A percentile compares a stretch with the other conserved stretches of the same genome.
phyloP scores from a whole-genome alignment of 2,888 invertebrate species.

The Aspidiotus destructor region DNA sequence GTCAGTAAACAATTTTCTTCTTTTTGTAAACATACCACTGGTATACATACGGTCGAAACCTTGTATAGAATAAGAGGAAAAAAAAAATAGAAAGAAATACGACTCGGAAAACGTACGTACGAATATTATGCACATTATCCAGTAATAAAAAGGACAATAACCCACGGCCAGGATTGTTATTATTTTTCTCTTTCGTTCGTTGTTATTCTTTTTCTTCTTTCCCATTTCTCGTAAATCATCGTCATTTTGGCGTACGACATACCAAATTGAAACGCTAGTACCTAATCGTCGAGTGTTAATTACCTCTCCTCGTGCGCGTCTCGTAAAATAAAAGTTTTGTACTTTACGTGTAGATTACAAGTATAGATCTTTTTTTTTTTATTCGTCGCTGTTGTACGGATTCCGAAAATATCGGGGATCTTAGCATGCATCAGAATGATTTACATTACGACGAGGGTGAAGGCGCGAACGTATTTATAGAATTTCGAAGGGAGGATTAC shows the following conservation, averaged over 20 bases:
- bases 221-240: not conserved
- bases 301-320: not conserved
- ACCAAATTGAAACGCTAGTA: too few relatives aligned
- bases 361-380: not conserved
- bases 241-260: too few relatives aligned
- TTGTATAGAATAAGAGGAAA: too few relatives aligned
- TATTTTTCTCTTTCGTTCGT: slow-evolving; percentile 1
- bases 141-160: slow-evolving; percentile 2
- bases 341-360: not conserved
- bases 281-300: slow-evolving; percentile 10
- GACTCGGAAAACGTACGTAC: too few relatives aligned
- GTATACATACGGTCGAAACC: not conserved
- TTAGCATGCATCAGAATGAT: slow-evolving; percentile 8
- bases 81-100: too few relatives aligned
- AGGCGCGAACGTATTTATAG: slow-evolving; percentile 1
- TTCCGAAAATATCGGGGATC: not conserved
- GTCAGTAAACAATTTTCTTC: slow-evolving; percentile 17
- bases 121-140: not conserved
- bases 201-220: not conserved
- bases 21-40: slow-evolving; percentile 19
- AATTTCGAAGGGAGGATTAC: slow-evolving; percentile 21
- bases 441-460: slow-evolving; percentile 9
- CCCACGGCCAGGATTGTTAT: not conserved
- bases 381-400: not conserved
- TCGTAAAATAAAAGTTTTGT: too few relatives aligned